phyloP scores from a whole-genome alignment of 2,113 vertebrate species.

The Peromyscus maniculatus region DNA sequence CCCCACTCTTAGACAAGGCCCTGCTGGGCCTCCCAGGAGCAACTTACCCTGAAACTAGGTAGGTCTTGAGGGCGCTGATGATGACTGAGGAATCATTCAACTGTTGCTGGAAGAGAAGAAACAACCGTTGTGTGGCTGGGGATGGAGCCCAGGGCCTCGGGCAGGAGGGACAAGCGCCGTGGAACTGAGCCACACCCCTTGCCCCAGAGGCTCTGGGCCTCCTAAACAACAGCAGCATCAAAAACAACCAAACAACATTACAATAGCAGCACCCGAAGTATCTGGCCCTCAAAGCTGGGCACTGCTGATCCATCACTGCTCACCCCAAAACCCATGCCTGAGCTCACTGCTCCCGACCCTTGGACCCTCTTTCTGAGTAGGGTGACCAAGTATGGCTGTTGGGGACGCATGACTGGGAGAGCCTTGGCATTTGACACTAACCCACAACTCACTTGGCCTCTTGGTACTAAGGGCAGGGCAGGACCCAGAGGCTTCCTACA shows the following conservation, averaged over 20 bases:
- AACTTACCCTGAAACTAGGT: slow-evolving; percentile 93
- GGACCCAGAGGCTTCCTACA: background rate
- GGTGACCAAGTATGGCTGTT: background rate
- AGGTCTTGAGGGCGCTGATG: slow-evolving; percentile 95
- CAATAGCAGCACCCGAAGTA: fast-evolving
- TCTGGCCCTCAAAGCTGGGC: too few relatives aligned
- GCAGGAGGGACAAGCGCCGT: background rate
- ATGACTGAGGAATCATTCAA: slow-evolving; percentile 98
- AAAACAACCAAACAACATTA: background rate
- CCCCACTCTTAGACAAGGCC: background rate
- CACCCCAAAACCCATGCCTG: background rate
- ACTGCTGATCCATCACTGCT: too few relatives aligned
- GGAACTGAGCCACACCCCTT: background rate
- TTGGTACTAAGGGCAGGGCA: background rate
- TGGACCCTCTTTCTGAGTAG: background rate
- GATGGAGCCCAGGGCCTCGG: background rate
- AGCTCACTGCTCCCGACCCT: background rate
- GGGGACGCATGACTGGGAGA: background rate
- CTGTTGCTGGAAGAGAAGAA: slow-evolving; percentile 89
- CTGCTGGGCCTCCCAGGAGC: background rate
- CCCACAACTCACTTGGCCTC: background rate
- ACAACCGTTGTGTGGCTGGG: background rate
- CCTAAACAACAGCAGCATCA: background rate
- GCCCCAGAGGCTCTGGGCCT: background rate
- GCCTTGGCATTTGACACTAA: background rate